Base-by-base conservation (phyloP, 2,888 invertebrate species). In the Abscondita cerata region DNA sequence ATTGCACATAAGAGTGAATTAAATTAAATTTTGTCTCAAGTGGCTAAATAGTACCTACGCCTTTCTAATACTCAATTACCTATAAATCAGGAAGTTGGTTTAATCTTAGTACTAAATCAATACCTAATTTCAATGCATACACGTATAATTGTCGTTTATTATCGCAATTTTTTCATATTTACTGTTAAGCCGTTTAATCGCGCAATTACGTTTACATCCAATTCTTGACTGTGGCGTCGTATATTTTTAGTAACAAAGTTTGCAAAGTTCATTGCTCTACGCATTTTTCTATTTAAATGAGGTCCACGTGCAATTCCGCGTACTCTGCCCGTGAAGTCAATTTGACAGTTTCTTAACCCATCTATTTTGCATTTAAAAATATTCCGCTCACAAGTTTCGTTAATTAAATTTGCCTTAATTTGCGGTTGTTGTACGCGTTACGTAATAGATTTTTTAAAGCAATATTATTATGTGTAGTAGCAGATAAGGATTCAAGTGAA, bases 221-320 rank as follows among this genome's bases (percentile, higher is more conserved):
- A 18, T 44, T 40, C n/a, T 40, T 44, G 19, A 44, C 18, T 44
- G 19, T 18, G 44, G 16, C 44, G 44, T 44, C 33, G 16, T 33
- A 25, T 59, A 59, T 47, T 59, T 53, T 53, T 59, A 59, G 61
- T 51, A 52, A 13, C 9, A 51, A 51, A 64, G 64, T 66, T 67
- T 53, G 67, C 67, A 51, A 63, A 65, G 67, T 67, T 67, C 67
- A 65, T 58, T 47, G 67, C 58, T 61, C 67, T 48, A 58, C 51
- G 46, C 52, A 50, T 41, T 58, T 50, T 58, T 51, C 65, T 67
- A 67, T 67, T 67, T 67, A 65, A 64, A 67, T 38, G 57, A 48
- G 41, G 18, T 59, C 58, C 58, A 59, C 62, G 62, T 62, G 62
- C 62, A 62, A 55, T 53, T 62, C 62, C 50, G 44, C 46, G 50